These are phyloP conservation scores for Prochilodus magdalenae DNA, from an alignment of 2,113 vertebrate species.

Conservation along the genomic window DNA sequence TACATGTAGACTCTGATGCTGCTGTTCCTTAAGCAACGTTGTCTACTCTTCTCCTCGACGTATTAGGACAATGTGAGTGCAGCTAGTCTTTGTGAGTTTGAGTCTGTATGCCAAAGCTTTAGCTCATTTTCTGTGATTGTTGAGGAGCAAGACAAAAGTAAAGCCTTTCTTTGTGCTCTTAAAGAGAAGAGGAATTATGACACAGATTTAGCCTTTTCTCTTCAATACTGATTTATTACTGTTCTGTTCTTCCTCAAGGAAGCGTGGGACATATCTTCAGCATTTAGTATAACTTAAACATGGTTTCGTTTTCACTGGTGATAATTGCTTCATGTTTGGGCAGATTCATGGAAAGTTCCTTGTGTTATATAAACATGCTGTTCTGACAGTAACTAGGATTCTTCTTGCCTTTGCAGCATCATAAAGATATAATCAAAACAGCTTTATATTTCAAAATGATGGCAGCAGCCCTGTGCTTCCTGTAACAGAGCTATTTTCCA, in stretches of 20 bases:
- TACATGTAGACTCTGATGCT: not conserved
- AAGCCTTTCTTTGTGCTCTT: slow-evolving; percentile 74
- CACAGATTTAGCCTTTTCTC: slow-evolving; percentile 46
- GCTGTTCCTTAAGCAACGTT: not conserved
- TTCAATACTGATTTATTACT: slow-evolving; percentile 56
- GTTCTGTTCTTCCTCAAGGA: slow-evolving; percentile 12
- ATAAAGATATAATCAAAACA: not conserved
- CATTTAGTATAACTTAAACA: not conserved
- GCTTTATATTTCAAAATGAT: not conserved
- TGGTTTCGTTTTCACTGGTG: not conserved
- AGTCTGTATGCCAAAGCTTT: slow-evolving; percentile 68
- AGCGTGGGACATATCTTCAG: not conserved
- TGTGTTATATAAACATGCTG: not conserved
- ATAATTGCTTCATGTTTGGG: not conserved
- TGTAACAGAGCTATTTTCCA: not conserved
- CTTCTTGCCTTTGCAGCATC: not conserved
- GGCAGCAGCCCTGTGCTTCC: not conserved
- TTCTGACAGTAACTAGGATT: not conserved
- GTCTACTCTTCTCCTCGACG: slow-evolving; percentile 43
- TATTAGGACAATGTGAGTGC: slow-evolving; percentile 49
- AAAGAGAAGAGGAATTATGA: slow-evolving; percentile 61
- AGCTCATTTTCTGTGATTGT: slow-evolving; percentile 60
- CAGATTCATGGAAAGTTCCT: not conserved
- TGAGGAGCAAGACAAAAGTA: slow-evolving; percentile 71
- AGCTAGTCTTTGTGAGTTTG: slow-evolving; percentile 50